These are phyloP conservation scores for Sebastes flavidus DNA, from an alignment of 2,797 vertebrate species.

Conservation along the genomic window DNA sequence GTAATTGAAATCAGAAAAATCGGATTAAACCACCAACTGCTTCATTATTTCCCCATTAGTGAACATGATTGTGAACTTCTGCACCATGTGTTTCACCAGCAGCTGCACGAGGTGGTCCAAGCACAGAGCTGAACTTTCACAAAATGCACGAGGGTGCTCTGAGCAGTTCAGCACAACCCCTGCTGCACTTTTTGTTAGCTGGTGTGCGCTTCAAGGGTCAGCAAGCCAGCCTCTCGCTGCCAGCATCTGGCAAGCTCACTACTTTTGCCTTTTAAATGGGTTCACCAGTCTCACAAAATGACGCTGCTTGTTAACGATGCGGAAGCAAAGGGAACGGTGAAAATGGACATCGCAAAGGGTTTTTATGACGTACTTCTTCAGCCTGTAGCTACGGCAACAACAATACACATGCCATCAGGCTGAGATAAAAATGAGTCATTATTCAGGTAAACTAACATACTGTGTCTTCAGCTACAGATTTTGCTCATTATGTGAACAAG, in stretches of 20 bases:
- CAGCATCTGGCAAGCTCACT: constrained; percentile 13
- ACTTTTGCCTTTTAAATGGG: constrained; percentile 28
- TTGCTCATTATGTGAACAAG: constrained; percentile 13
- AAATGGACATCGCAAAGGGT: constrained; percentile 22
- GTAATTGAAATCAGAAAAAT: neutral
- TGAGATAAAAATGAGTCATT: constrained; percentile 35
- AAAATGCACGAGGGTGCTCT: constrained; percentile 46
- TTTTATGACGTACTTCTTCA: constrained; percentile 41
- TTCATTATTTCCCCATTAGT: constrained; percentile 5
- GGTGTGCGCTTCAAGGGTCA: constrained; percentile 43
- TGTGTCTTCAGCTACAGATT: constrained; percentile 15
- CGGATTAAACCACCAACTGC: neutral
- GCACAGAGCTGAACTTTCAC: constrained; percentile 57
- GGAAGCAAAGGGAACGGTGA: neutral
- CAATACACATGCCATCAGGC: constrained; percentile 20
- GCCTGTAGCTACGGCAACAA: constrained; percentile 42
- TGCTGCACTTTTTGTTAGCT: constrained; percentile 36
- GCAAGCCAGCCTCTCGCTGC: constrained; percentile 17
- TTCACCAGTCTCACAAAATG: constrained; percentile 10
- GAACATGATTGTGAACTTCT: constrained; percentile 10
- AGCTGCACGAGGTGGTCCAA: constrained; percentile 45
- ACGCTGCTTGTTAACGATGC: constrained; percentile 8
- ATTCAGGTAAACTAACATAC: constrained; percentile 44
- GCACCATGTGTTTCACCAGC: constrained; percentile 48
- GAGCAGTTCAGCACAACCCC: constrained; percentile 45